These are phyloP conservation scores for Chloroclysta siterata DNA, from an alignment of 2,888 invertebrate genomes.

Conservation along the genomic window DNA sequence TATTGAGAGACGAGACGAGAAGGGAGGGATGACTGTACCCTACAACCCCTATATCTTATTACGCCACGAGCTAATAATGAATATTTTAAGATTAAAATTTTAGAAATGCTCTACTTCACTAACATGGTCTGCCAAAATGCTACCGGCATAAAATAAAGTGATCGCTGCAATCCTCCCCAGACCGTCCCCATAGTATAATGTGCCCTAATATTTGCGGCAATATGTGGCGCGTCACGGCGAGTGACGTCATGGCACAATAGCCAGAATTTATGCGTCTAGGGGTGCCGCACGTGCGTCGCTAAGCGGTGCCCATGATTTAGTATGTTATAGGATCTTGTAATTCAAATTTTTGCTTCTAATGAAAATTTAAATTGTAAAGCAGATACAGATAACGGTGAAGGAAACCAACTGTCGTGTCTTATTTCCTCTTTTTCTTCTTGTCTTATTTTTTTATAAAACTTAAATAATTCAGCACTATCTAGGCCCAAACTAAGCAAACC, in stretches of 20 bases:
- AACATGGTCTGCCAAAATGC: background rate
- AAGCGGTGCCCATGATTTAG: slow-evolving; percentile 45
- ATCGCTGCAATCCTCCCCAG: slow-evolving; percentile 15
- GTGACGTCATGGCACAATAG: slow-evolving; percentile 63
- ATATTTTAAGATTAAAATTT: no score
- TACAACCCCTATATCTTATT: no score
- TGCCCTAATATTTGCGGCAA: slow-evolving; percentile 52
- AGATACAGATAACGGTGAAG: no score
- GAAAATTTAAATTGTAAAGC: background rate
- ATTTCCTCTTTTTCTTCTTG: no score
- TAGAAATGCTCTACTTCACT: no score
- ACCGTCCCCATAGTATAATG: slow-evolving; percentile 32
- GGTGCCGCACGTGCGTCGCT: slow-evolving; percentile 64
- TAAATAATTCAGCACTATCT: no score
- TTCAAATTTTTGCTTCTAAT: background rate
- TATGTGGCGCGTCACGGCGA: slow-evolving; percentile 58
- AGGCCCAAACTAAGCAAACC: no score
- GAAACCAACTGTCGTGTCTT: no score
- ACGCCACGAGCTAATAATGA: no score
- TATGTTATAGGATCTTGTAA: background rate
- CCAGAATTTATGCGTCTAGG: slow-evolving; percentile 72
- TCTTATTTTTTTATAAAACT: no score
- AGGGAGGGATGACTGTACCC: no score
- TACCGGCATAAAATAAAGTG: background rate
- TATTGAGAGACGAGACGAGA: no score